Conservation (phyloP, 2,797 vertebrate species). For the Pantherophis alleghaniensis region DNA sequence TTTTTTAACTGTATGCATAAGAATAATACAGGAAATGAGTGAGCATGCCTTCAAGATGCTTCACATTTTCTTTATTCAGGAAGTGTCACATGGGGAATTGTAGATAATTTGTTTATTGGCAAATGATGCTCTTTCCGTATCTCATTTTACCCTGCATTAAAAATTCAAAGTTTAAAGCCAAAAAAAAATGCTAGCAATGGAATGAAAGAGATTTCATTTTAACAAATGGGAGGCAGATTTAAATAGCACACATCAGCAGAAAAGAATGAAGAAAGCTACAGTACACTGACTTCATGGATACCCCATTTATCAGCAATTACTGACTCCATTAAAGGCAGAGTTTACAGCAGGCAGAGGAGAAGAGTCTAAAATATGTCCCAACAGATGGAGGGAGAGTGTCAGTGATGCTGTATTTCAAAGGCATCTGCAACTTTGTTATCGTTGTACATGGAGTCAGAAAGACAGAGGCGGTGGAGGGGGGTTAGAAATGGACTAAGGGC, state of each 20-base stretch:
- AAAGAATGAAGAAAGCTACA: conserved; percentile 83
- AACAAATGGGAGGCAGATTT: conserved; percentile 70
- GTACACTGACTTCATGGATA: conserved; percentile 80
- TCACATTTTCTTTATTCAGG: conserved; percentile 50
- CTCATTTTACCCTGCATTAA: conserved; percentile 59
- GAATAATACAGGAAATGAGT: conserved; percentile 53
- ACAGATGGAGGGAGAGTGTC: conserved; percentile 88
- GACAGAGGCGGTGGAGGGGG: conserved; percentile 67
- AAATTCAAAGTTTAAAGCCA: conserved; percentile 48
- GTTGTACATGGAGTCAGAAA: conserved; percentile 80
- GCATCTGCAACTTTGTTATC: conserved; percentile 86
- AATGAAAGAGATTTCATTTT: conserved; percentile 70
- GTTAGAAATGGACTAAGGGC: conserved; percentile 74
- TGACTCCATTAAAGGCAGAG: conserved; percentile 89
- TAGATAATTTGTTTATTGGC: conserved; percentile 68
- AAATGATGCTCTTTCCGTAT: conserved; percentile 45
- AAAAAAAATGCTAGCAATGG: conserved; percentile 49
- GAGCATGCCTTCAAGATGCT: conserved; percentile 30
- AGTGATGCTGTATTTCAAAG: conserved; percentile 92
- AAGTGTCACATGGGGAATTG: conserved; percentile 56
- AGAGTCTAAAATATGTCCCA: conserved; percentile 83
- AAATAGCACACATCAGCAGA: conserved; percentile 79
- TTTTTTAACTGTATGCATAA: conserved; percentile 54
- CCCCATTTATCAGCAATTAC: conserved; percentile 91
- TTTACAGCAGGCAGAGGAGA: conserved; percentile 82